A percentile compares a stretch with the other conserved stretches of the same genome.
phyloP scores from a whole-genome alignment of 2,797 vertebrate species.

The Danio choprae region DNA sequence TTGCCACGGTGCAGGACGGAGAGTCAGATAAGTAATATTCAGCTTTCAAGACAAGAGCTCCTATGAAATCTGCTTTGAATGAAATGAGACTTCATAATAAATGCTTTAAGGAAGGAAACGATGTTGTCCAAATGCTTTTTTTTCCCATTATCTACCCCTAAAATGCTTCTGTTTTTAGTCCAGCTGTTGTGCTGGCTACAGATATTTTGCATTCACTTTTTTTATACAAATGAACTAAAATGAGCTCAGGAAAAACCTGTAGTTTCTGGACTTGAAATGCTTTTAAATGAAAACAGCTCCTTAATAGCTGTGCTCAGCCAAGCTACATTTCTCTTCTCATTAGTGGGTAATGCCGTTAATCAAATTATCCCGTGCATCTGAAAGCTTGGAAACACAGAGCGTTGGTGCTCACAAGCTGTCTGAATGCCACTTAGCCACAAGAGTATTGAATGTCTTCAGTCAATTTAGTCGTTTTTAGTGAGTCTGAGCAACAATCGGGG shows the following conservation, averaged over 20 bases:
- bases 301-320: constrained; percentile 62
- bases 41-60: constrained; percentile 32
- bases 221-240: constrained; percentile 26
- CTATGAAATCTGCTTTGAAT: constrained; percentile 22
- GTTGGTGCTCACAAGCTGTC: constrained; percentile 73
- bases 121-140: constrained; percentile 21
- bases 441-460: constrained; percentile 70
- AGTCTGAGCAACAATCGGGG: constrained; percentile 71
- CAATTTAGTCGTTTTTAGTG: constrained; percentile 73
- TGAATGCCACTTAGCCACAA: constrained; percentile 79
- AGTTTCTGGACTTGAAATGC: constrained; percentile 61
- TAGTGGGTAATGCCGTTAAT: constrained; percentile 71
- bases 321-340: constrained; percentile 68
- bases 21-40: constrained; percentile 62
- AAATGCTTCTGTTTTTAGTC: not conserved
- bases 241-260: constrained; percentile 40
- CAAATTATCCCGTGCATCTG: constrained; percentile 74
- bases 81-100: constrained; percentile 49
- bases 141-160: not conserved
- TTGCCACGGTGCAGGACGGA: constrained; percentile 61
- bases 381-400: constrained; percentile 74
- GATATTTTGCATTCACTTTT: not conserved
- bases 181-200: not conserved
- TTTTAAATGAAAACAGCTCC: constrained; percentile 60
- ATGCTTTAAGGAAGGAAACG: constrained; percentile 15